Conservation (phyloP, 2,888 invertebrate genomes). For the Leuctra nigra region DNA sequence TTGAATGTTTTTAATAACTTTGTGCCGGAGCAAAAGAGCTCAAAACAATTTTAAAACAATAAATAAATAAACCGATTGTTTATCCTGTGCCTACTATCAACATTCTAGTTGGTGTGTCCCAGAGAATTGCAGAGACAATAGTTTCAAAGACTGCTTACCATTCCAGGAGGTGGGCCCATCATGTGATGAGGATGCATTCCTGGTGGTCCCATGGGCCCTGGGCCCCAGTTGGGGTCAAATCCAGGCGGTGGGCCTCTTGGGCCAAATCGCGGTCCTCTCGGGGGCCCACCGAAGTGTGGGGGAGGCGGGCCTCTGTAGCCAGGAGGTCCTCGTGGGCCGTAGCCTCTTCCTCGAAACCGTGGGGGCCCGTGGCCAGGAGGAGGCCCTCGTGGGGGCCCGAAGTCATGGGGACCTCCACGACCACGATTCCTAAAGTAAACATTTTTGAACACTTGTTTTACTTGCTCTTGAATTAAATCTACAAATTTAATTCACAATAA, state of each 20-base stretch:
- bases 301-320: constrained; percentile 42
- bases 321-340: constrained; percentile 38
- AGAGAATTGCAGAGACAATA: too few species aligned
- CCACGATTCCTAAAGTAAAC: constrained; percentile 22
- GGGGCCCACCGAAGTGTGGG: constrained; percentile 40
- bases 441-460: too few species aligned
- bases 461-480: too few species aligned
- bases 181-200: constrained; percentile 44
- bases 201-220: constrained; percentile 47
- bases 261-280: constrained; percentile 41
- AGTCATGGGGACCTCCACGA: constrained; percentile 28
- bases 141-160: constrained; percentile 40
- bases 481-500: too few species aligned
- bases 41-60: too few species aligned
- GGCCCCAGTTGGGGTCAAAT: constrained; percentile 65
- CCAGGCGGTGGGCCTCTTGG: constrained; percentile 50
- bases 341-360: constrained; percentile 32
- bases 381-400: constrained; percentile 30
- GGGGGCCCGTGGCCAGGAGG: constrained; percentile 30
- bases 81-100: too few species aligned
- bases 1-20: too few species aligned
- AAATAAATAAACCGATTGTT: too few species aligned
- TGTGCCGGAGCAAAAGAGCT: too few species aligned
- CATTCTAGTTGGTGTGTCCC: too few species aligned
- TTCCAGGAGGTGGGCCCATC: constrained; percentile 40